A percentile compares a stretch with the other conserved stretches of the same genome.
phyloP scores from a whole-genome alignment of 2,797 vertebrate species.

The Parauchenoglanis punctatus region DNA sequence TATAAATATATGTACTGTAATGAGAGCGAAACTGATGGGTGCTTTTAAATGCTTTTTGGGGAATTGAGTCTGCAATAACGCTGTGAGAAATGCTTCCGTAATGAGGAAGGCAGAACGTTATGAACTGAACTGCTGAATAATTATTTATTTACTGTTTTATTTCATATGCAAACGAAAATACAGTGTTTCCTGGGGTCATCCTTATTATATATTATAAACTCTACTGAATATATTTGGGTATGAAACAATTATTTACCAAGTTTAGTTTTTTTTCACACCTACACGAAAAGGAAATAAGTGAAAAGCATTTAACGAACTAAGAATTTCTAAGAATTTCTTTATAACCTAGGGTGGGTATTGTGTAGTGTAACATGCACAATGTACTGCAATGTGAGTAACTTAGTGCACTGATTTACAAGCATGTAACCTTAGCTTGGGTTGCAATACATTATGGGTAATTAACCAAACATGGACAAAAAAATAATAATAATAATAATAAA shows the following conservation, averaged over 20 bases:
- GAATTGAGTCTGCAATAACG: slow-evolving; percentile 12
- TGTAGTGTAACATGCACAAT: neutral
- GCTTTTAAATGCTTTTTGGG: slow-evolving; percentile 24
- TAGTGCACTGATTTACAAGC: neutral
- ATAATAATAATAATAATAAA: neutral
- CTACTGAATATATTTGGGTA: neutral
- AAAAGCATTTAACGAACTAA: neutral
- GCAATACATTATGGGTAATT: neutral
- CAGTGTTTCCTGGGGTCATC: neutral
- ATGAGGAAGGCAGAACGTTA: neutral
- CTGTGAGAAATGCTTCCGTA: slow-evolving; percentile 7
- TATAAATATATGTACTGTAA: slow-evolving; percentile 33
- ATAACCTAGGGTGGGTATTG: neutral
- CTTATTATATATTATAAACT: neutral
- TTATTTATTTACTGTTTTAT: slow-evolving; percentile 16
- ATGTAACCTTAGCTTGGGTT: neutral
- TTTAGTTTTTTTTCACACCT: neutral
- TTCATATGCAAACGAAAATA: neutral
- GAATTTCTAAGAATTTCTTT: neutral
- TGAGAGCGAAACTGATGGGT: slow-evolving; percentile 23
- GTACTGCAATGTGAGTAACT: neutral
- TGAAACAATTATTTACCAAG: neutral
- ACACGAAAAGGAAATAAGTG: neutral
- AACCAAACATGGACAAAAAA: neutral
- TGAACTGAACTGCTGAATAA: slow-evolving; percentile 9